Percentiles rank a stretch among this genome's conserved stretches.
These are phyloP conservation scores for Caranx melampygus DNA, from an alignment of 2,113 vertebrate species.

Conservation along the genomic window DNA sequence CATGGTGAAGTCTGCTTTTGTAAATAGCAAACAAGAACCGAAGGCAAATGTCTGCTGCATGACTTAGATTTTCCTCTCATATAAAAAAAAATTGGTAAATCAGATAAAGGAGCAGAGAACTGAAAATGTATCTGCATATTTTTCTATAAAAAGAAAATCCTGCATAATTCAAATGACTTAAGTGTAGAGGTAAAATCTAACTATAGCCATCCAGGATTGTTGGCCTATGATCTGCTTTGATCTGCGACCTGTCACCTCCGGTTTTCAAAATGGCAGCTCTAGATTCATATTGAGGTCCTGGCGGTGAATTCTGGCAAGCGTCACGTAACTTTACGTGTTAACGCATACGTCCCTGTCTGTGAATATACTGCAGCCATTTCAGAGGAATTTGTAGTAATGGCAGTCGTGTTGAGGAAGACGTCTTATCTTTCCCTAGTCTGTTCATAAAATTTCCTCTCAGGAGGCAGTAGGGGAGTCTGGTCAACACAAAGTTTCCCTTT, in stretches of 20 bases:
- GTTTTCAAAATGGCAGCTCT: constrained; percentile 14
- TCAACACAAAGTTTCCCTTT: constrained; percentile 52
- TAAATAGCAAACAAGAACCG: constrained; percentile 66
- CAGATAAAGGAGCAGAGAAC: constrained; percentile 41
- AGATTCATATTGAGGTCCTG: neutral
- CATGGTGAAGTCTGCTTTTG: constrained; percentile 70
- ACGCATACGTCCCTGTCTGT: constrained; percentile 9
- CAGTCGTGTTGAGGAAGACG: constrained; percentile 33
- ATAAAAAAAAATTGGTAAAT: constrained; percentile 51
- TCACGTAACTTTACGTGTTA: constrained; percentile 17
- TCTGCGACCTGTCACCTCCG: neutral
- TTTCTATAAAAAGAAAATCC: constrained; percentile 22
- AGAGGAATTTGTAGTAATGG: constrained; percentile 52
- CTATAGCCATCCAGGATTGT: neutral
- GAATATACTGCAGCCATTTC: constrained; percentile 31
- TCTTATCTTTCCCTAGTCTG: constrained; percentile 61
- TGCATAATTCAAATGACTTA: neutral
- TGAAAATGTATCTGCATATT: constrained; percentile 33
- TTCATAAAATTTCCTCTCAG: constrained; percentile 67
- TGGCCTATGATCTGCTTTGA: constrained; percentile 7
- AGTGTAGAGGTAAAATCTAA: constrained; percentile 1
- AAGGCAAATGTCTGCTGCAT: constrained; percentile 58
- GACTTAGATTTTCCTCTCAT: constrained; percentile 55
- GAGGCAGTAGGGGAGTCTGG: constrained; percentile 54
- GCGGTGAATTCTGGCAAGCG: neutral